Conservation (phyloP, 2,113 vertebrate species). For the Tursiops truncatus region DNA sequence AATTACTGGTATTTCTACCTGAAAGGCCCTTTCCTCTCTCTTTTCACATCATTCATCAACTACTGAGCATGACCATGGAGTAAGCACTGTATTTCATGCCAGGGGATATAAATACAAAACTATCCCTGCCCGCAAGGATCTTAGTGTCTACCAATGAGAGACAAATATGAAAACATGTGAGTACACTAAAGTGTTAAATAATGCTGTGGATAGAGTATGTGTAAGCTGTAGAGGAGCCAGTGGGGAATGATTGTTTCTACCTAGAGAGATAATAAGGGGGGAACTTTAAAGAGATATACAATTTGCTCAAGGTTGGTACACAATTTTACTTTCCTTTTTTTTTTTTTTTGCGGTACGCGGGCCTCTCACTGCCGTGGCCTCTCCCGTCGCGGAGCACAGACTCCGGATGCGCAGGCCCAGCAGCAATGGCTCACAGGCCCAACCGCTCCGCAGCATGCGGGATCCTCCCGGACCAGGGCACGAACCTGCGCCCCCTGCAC, state of each 20-base stretch:
- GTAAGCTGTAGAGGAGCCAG: not conserved
- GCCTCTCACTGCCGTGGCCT: too few relatives aligned
- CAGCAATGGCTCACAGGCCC: too few relatives aligned
- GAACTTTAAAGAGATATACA: not conserved
- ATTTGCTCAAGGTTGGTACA: not conserved
- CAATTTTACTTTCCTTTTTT: not conserved
- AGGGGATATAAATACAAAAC: not conserved
- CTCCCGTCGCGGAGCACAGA: too few relatives aligned
- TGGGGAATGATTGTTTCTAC: not conserved
- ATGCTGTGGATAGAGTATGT: not conserved
- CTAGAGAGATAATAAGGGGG: not conserved
- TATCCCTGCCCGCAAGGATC: not conserved
- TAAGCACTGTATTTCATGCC: slow-evolving; percentile 9
- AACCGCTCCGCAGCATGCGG: too few relatives aligned
- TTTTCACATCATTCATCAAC: not conserved
- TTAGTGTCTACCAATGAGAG: slow-evolving; percentile 14
- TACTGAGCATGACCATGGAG: not conserved
- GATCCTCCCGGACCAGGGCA: too few relatives aligned
- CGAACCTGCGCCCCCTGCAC: too few relatives aligned
- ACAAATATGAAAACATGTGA: not conserved
- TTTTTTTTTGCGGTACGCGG: too few relatives aligned
- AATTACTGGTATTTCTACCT: not conserved
- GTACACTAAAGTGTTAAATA: not conserved
- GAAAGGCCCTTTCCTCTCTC: not conserved
- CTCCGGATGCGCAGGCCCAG: too few relatives aligned